phyloP scores from a whole-genome alignment of 35 echinoderm and acorn worm genomes.

The Heliocidaris erythrogramma region DNA sequence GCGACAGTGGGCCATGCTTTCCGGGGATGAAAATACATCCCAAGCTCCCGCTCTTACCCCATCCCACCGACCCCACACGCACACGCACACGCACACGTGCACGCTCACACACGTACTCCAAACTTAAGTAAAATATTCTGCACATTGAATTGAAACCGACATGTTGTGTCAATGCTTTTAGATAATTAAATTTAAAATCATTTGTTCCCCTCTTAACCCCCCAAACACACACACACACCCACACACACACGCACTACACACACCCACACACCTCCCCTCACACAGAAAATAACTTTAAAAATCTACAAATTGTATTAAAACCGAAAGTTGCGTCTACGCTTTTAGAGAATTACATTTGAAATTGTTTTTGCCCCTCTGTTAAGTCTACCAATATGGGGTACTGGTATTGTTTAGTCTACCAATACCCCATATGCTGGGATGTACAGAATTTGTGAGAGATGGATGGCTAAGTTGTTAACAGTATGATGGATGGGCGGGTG shows the following conservation, averaged over 20 bases:
- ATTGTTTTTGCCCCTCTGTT: neutral
- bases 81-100: neutral
- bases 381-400: neutral
- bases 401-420: neutral
- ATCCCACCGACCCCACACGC: neutral
- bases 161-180: neutral
- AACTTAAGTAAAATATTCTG: neutral
- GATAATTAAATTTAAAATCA: neutral
- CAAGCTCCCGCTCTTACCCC: neutral
- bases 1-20: neutral
- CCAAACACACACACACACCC: neutral
- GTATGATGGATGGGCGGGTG: neutral
- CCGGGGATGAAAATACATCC: neutral
- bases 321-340: neutral
- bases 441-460: neutral
- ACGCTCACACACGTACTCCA: neutral
- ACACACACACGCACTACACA: conserved; percentile 15
- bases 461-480: neutral
- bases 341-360: neutral
- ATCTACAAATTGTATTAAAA: neutral
- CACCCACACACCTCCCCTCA: neutral
- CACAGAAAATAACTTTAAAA: no score
- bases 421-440: neutral
- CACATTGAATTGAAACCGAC: neutral
- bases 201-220: neutral